Percentiles rank a stretch among this genome's conserved stretches.
phyloP scores from a whole-genome alignment of 2,888 invertebrate genomes.

The Ceriagrion tenellum region DNA sequence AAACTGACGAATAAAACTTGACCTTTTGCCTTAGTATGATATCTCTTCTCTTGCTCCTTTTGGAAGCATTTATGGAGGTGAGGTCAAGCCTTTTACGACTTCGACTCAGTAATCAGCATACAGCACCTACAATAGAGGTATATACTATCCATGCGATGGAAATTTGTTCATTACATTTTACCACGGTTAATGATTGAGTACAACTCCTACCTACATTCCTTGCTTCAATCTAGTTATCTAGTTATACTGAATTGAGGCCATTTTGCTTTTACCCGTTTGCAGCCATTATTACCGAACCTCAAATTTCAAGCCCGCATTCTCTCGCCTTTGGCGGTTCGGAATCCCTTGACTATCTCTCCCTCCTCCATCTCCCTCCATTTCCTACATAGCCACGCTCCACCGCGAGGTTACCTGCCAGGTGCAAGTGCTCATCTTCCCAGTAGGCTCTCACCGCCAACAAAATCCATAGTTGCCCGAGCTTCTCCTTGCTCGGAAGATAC shows the following conservation, averaged over 20 bases:
- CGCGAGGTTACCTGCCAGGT: background rate
- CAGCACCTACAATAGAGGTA: too few relatives aligned
- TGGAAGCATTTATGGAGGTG: too few relatives aligned
- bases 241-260: background rate
- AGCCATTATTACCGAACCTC: background rate
- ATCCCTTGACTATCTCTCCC: background rate
- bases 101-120: too few relatives aligned
- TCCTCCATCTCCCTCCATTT: background rate
- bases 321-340: too few relatives aligned
- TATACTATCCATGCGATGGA: too few relatives aligned
- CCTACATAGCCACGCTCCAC: background rate
- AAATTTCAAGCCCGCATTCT: too few relatives aligned
- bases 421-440: background rate
- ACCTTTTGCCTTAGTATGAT: too few relatives aligned
- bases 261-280: background rate
- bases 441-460: background rate
- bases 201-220: background rate
- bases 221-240: background rate
- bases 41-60: too few relatives aligned
- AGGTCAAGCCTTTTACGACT: too few relatives aligned
- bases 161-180: too few relatives aligned
- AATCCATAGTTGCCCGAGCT: background rate
- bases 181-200: too few relatives aligned
- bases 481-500: background rate
- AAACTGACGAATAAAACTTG: too few relatives aligned